These are phyloP conservation scores for Danio albolineatus DNA, from an alignment of 2,797 vertebrate species.

Conservation along the genomic window DNA sequence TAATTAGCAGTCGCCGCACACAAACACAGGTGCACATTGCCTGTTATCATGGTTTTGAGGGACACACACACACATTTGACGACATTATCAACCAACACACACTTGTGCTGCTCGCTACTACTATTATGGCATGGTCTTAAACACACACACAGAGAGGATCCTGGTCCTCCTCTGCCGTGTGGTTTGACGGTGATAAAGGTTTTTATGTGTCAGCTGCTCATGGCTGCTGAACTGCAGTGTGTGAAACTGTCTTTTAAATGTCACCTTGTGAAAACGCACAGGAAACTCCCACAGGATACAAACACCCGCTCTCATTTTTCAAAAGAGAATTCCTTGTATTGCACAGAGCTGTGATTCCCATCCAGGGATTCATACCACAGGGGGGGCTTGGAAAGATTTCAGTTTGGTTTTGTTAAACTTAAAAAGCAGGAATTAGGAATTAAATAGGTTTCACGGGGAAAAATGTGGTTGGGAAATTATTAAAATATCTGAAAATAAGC, in stretches of 20 bases:
- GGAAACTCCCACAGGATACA: slow-evolving; percentile 56
- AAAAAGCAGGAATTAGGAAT: background rate
- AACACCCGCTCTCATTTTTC: slow-evolving; percentile 24
- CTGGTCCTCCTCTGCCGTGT: slow-evolving; percentile 47
- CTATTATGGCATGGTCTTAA: background rate
- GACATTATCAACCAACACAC: slow-evolving; percentile 32
- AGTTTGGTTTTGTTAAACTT: slow-evolving; percentile 4
- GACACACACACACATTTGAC: background rate
- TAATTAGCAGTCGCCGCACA: slow-evolving; percentile 10
- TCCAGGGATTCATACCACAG: background rate
- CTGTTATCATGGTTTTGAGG: slow-evolving; percentile 23
- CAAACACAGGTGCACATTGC: slow-evolving; percentile 43
- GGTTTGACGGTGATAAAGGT: slow-evolving; percentile 67
- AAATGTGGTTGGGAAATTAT: background rate
- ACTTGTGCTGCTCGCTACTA: background rate
- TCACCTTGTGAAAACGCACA: slow-evolving; percentile 73
- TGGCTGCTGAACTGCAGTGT: slow-evolving; percentile 61
- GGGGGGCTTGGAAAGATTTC: background rate
- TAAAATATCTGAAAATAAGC: background rate
- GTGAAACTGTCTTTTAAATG: slow-evolving; percentile 75
- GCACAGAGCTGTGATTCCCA: background rate
- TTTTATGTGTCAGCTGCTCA: slow-evolving; percentile 65
- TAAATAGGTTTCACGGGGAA: background rate
- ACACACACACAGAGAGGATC: slow-evolving; percentile 9
- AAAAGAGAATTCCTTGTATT: slow-evolving; percentile 11